Evolutionary conservation across 2,888 invertebrate genomes (phyloP), one percentile per base, ranked within the genome.

Genomic region (Ormia ochracea): DNA sequence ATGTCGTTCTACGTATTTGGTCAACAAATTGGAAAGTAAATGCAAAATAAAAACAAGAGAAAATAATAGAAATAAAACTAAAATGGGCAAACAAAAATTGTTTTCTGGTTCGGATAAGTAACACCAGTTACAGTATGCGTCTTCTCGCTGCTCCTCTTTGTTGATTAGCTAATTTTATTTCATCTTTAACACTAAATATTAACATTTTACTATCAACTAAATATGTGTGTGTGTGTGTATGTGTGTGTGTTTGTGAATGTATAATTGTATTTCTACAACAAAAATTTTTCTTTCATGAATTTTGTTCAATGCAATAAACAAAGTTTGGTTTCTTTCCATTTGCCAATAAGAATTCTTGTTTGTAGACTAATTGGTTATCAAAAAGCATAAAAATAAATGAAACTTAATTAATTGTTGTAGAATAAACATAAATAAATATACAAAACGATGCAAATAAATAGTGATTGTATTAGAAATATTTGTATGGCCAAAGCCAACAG

Each of bases 401-500:
- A 61, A 28, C 41, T 58, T 69, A 69, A 61, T 58, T 69, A 69
- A 61, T 74, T 66, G 43, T 77, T 77, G 80, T 87, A 87, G 80
- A 85, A 88, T 82, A 86, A 85, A 43, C 85, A 82, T 63, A 87
- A 85, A 82, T 87, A 88, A 36, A 87, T 59, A 58, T 87, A 87
- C 56, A 87, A 83, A 56, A 85, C 81, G 59, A 87, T 83, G 41
- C 88, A 83, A 81, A 87, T 84, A 77, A 87, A 88, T 41, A 87
- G 84, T 45, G 86, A 83, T 70, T 87, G 87, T 59, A 87, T 85
- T 26, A 87, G 83, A 78, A 87, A 84, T 69, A 87, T 81, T 79
- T 87, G 87, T 50, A 87, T 84, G 76, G 88, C 87, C 77, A 87
- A 69, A 21, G 86, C 87, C 38, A 87, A 78, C 7, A 88, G 52